Base-by-base conservation (phyloP, 2,113 vertebrate genomes). In the Trichomycterus rosablanca region DNA sequence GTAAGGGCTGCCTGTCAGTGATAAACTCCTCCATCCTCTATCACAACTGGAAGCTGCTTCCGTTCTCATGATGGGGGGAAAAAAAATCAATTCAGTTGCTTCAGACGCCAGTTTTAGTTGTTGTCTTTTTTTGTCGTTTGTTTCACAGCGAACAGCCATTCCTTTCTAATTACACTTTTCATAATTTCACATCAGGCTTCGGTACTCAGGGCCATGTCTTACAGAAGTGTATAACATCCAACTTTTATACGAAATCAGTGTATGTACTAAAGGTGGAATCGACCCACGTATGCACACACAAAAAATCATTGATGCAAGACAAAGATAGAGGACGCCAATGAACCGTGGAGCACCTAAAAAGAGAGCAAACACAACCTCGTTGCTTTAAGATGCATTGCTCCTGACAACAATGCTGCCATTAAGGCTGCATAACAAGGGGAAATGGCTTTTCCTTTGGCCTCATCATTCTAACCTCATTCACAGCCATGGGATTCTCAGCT, bases 351-450 rank as follows among this genome's bases (percentile, higher is more conserved):
- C 42, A 22, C 57, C 51, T 46, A 24, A 46, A 35, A 46, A 50
- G 42, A 26, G 44, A 43, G 42, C 30, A 55, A 55, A 60, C 20
- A 49, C 43, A 34, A 15, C 32, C 43, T 60, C 43, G 35, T 65
- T 43, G 9, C 34, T 24, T 26, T 23, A 65, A 61, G 62, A 66
- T 50, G 22, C 51, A 71, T 34, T 49, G 51, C 57, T 34, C 56
- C 57, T 56, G 68, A 61, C 63, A 67, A 71, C 58, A 43, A 55
- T 19, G 26, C 35, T 16, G 16, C 65, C 52, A 66, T 66, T 62
- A 67, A 39, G 37, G 16, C 20, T 46, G 51, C 37, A 58, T 67
- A 66, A 67, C 46, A 43, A 56, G 50, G 53, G 37, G 1, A n/a
- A 46, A 24, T 45, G 9, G 37, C 45, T 61, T 45, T 59, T 46